Evolutionary conservation across 2,113 vertebrate genomes (phyloP).

Genomic region (Ginglymostoma cirratum): DNA sequence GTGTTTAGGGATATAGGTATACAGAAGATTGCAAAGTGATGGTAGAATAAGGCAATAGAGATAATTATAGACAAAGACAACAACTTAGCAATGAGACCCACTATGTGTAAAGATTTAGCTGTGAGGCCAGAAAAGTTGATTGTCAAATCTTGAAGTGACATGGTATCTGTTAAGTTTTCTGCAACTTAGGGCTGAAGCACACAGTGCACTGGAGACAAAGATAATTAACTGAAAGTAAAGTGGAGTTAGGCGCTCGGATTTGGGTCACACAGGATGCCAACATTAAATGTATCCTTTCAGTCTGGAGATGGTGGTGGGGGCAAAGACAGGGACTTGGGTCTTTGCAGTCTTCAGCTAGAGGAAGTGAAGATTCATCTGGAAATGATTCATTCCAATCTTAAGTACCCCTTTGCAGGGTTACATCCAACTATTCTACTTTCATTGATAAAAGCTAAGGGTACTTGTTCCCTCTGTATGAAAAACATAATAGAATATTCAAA

Average conservation of each 20-base stretch:
- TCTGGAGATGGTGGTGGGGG: neutral
- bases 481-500: neutral
- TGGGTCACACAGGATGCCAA: neutral
- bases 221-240: neutral
- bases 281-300: neutral
- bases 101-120: neutral
- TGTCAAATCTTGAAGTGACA: neutral
- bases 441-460: neutral
- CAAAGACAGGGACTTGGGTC: neutral
- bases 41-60: neutral
- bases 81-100: neutral
- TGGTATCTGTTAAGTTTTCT: too few relatives aligned
- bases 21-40: neutral
- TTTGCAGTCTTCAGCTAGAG: neutral
- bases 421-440: neutral
- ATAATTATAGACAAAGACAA: neutral
- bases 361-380: neutral
- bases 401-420: neutral
- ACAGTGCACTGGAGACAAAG: neutral
- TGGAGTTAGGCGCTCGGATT: neutral
- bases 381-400: neutral
- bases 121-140: neutral
- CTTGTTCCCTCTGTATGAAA: neutral
- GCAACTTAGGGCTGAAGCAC: neutral
- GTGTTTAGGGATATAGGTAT: neutral